Percentiles rank a stretch among this genome's conserved stretches.
phyloP scores from a whole-genome alignment of 2,888 invertebrate species.

The Calameuta pallipes region DNA sequence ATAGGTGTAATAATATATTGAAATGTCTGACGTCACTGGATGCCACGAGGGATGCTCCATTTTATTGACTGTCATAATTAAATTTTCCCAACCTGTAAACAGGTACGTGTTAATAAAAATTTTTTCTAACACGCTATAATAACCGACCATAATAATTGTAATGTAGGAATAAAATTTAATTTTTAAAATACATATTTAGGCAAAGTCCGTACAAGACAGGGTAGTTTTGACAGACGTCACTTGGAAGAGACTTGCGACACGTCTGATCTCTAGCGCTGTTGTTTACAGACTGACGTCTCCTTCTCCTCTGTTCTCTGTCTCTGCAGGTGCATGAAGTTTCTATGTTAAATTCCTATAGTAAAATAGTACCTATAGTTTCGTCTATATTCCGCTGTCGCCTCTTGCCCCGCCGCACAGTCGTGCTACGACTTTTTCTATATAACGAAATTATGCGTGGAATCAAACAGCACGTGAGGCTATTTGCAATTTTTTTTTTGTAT shows the following conservation, averaged over 20 bases:
- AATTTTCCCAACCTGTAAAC: background rate
- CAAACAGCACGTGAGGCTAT: background rate
- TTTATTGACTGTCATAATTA: slow-evolving; percentile 42
- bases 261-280: too few species aligned
- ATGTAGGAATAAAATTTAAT: background rate
- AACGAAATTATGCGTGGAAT: background rate
- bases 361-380: too few species aligned
- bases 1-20: slow-evolving; percentile 12
- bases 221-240: too few species aligned
- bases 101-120: background rate
- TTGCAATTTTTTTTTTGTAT: background rate
- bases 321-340: too few species aligned
- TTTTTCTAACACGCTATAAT: background rate
- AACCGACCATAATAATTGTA: background rate
- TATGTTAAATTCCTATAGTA: too few species aligned
- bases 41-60: slow-evolving; percentile 27
- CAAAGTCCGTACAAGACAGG: background rate
- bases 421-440: too few species aligned
- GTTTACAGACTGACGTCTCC: too few species aligned
- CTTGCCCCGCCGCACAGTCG: too few species aligned
- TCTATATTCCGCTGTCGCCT: too few species aligned
- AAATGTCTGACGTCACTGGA: slow-evolving; percentile 3
- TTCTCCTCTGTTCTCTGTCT: too few species aligned
- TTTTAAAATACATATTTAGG: background rate
- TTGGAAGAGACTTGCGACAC: too few species aligned